These are phyloP conservation scores for Pentalonia nigronervosa DNA, from an alignment of 1,140 invertebrate species.

Conservation along the genomic window DNA sequence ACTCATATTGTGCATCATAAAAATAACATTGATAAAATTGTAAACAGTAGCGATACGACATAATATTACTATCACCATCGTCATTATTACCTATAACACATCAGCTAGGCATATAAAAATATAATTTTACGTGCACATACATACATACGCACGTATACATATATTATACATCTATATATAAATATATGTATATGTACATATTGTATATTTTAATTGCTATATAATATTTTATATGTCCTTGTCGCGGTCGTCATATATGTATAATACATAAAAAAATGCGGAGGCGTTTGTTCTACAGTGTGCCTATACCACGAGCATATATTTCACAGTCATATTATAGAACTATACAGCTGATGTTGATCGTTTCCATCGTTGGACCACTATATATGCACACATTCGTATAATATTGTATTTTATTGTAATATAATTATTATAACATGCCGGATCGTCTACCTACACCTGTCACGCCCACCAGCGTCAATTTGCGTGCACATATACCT, in stretches of 20 bases:
- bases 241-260: background rate
- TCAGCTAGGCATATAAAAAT: background rate
- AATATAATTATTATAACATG: conserved; percentile 33
- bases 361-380: background rate
- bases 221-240: background rate
- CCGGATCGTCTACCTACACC: conserved; percentile 33
- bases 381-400: background rate
- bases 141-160: background rate
- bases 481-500: conserved; percentile 2
- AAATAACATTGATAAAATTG: background rate
- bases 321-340: background rate
- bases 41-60: background rate
- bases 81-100: background rate
- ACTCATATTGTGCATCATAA: background rate
- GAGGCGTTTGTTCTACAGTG: background rate
- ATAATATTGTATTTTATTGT: conserved; percentile 18
- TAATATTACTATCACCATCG: background rate
- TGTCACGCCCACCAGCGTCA: conserved; percentile 33
- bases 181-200: background rate
- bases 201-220: background rate
- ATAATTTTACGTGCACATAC: background rate
- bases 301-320: background rate
- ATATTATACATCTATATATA: too few species aligned
- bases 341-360: background rate
- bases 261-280: background rate